A percentile compares a stretch with the other conserved stretches of the same genome.
These are phyloP conservation scores for Hoplias malabaricus DNA, from an alignment of 2,113 vertebrate genomes.

Conservation along the genomic window DNA sequence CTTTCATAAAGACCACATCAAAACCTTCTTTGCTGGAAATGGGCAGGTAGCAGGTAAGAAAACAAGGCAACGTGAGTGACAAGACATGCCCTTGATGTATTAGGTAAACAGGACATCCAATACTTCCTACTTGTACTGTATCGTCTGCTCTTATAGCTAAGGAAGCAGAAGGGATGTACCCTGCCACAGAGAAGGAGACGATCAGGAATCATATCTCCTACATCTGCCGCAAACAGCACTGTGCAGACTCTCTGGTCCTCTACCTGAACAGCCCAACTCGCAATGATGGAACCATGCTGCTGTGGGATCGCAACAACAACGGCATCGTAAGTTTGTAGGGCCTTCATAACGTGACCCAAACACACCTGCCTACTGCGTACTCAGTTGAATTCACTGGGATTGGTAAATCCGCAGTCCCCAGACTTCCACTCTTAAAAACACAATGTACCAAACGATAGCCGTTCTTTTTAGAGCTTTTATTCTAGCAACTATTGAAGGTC, in stretches of 20 bases:
- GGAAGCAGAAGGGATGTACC: constrained; percentile 71
- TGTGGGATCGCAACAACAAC: constrained; percentile 79
- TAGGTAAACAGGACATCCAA: neutral
- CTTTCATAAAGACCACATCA: constrained; percentile 78
- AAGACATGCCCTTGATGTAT: neutral
- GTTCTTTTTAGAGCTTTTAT: neutral
- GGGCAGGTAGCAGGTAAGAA: constrained; percentile 71
- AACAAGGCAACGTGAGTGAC: neutral
- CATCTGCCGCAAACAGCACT: constrained; percentile 78
- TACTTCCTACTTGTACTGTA: neutral
- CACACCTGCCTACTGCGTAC: neutral
- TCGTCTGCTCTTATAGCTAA: constrained; percentile 47
- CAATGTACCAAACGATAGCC: neutral
- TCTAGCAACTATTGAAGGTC: neutral
- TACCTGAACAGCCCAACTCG: constrained; percentile 79
- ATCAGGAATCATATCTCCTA: constrained; percentile 78
- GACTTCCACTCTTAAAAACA: neutral
- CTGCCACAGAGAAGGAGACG: constrained; percentile 74
- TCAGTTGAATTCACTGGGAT: too few species aligned
- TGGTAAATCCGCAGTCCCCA: neutral
- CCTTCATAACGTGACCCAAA: neutral
- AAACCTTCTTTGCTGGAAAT: constrained; percentile 77
- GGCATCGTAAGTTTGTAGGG: constrained; percentile 71
- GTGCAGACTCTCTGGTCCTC: constrained; percentile 77
- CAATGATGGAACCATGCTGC: constrained; percentile 78